Evolutionary conservation across 1,140 invertebrate genomes (phyloP).

Genomic region (Trichoplusia ni): DNA sequence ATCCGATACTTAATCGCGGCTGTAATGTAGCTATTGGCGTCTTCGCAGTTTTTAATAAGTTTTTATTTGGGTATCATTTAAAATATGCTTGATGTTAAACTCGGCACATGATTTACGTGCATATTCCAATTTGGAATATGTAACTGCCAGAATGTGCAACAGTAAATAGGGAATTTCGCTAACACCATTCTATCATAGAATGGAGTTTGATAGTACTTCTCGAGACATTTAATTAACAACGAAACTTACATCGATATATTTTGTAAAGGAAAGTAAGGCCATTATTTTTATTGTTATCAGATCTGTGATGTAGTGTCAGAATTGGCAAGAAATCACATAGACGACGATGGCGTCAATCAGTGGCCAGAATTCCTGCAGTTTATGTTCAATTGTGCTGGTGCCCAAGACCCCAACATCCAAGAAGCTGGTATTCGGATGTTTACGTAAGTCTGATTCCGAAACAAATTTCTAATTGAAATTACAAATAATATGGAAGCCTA

Average conservation of each 20-base stretch:
- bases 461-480: neutral
- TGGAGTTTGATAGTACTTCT: conserved; percentile 74
- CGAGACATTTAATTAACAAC: conserved; percentile 42
- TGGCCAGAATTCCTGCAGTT: conserved; percentile 99
- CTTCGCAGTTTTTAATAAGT: too few relatives aligned
- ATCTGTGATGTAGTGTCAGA: conserved; percentile 96
- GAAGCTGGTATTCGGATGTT: conserved; percentile 97
- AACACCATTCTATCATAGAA: conserved; percentile 59
- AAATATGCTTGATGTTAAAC: neutral
- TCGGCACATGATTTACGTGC: conserved; percentile 56
- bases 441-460: conserved; percentile 83
- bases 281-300: conserved; percentile 43
- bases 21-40: too few relatives aligned
- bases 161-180: conserved; percentile 55
- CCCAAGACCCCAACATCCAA: conserved; percentile 90
- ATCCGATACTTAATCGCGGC: too few relatives aligned
- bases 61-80: too few relatives aligned
- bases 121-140: conserved; percentile 36
- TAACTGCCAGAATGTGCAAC: conserved; percentile 54
- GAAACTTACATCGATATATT: neutral
- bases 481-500: too few relatives aligned
- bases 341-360: conserved; percentile 97
- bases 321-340: conserved; percentile 96
- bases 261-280: neutral
- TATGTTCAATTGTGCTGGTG: conserved; percentile 96